Evolutionary conservation across 1,140 invertebrate species (phyloP).

Genomic region (Drosophila equinoxialis): DNA sequence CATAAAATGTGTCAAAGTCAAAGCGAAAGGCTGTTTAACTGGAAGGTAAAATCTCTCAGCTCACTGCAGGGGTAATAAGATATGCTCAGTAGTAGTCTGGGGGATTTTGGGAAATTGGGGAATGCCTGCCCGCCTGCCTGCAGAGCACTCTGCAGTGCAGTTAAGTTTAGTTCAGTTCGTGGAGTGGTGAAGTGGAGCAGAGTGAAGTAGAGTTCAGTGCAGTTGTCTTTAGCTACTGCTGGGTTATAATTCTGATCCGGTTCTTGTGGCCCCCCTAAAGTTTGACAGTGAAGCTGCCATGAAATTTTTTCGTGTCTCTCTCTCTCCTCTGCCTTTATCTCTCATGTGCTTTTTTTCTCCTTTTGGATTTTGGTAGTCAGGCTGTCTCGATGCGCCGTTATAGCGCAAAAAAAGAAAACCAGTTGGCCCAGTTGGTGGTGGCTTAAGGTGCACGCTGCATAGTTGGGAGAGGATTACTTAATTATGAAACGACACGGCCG

Average conservation of each 20-base stretch:
- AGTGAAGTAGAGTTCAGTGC: neutral
- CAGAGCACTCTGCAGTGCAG: neutral
- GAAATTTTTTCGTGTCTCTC: slow-evolving; percentile 18
- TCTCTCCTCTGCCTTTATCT: slow-evolving; percentile 39
- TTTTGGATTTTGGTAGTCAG: slow-evolving; percentile 51
- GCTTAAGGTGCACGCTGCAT: slow-evolving; percentile 70
- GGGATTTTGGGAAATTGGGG: neutral
- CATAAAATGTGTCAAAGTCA: slow-evolving; percentile 79
- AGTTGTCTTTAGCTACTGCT: slow-evolving; percentile 15
- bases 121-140: neutral
- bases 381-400: slow-evolving; percentile 63
- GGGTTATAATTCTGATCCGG: slow-evolving; percentile 19
- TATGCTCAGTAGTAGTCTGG: slow-evolving; percentile 50
- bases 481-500: slow-evolving; percentile 64
- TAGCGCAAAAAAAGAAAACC: slow-evolving; percentile 43
- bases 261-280: slow-evolving; percentile 16
- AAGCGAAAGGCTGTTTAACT: slow-evolving; percentile 73
- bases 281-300: slow-evolving; percentile 4
- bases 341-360: slow-evolving; percentile 43
- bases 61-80: slow-evolving; percentile 74
- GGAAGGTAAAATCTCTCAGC: slow-evolving; percentile 17
- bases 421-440: slow-evolving; percentile 57
- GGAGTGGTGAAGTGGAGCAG: no score
- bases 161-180: neutral
- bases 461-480: slow-evolving; percentile 72